phyloP scores from a whole-genome alignment of 2,797 vertebrate genomes.

The Gymnocypris eckloni region DNA sequence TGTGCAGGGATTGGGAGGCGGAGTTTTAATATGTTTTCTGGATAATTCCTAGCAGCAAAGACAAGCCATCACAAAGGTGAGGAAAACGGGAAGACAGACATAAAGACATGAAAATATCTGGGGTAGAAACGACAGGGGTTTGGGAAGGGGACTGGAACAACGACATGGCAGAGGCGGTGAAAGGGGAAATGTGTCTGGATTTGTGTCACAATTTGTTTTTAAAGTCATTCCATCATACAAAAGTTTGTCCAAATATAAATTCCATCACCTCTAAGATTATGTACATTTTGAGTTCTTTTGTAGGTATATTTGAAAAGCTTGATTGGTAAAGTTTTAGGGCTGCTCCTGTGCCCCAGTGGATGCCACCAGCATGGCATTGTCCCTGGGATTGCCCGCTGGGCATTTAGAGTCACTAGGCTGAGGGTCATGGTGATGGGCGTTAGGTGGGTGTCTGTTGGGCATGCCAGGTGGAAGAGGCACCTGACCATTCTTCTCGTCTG shows the following conservation, averaged over 20 bases:
- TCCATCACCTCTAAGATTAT: slow-evolving; percentile 66
- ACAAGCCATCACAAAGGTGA: slow-evolving; percentile 84
- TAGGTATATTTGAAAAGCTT: slow-evolving; percentile 47
- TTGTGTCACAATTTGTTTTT: slow-evolving; percentile 76
- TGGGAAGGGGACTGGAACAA: slow-evolving; percentile 30
- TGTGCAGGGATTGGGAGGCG: slow-evolving; percentile 68
- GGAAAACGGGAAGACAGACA: slow-evolving; percentile 66
- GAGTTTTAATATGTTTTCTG: slow-evolving; percentile 91
- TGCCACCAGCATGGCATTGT: slow-evolving; percentile 87
- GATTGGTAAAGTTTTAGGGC: slow-evolving; percentile 77
- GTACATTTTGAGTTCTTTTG: slow-evolving; percentile 66
- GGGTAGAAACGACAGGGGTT: slow-evolving; percentile 36
- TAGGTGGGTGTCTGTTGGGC: slow-evolving; percentile 87
- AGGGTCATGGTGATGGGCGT: slow-evolving; percentile 86
- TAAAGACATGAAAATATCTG: slow-evolving; percentile 54
- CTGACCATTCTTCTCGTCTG: slow-evolving; percentile 99
- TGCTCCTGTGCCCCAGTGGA: slow-evolving; percentile 89
- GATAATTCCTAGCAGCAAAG: slow-evolving; percentile 97
- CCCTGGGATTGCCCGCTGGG: slow-evolving; percentile 81
- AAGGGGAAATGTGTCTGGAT: slow-evolving; percentile 64
- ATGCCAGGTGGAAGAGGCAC: slow-evolving; percentile 88
- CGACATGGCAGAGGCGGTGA: slow-evolving; percentile 46
- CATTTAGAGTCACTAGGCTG: slow-evolving; percentile 90
- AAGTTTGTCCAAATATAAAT: slow-evolving; percentile 72
- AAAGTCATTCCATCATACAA: slow-evolving; percentile 82